Evolutionary conservation across 2,113 vertebrate genomes (phyloP).

Genomic region (Petrocephalus zakoni): DNA sequence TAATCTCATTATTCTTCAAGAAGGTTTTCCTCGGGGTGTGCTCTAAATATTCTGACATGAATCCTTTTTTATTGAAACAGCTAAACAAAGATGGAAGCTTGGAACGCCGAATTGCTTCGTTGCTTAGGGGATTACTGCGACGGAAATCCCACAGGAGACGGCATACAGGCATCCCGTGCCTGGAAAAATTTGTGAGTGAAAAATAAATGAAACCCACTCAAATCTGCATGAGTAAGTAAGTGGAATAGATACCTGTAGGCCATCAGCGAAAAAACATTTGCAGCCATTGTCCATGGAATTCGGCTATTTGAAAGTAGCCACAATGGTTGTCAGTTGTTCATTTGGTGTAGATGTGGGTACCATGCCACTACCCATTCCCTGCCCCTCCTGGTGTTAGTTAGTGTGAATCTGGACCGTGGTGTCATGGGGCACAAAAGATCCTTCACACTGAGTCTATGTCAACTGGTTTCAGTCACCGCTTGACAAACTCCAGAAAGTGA

Average conservation of each 20-base stretch:
- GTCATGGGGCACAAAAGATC: neutral
- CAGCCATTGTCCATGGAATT: neutral
- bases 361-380: neutral
- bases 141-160: neutral
- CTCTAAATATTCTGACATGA: neutral
- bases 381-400: neutral
- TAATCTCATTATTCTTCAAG: neutral
- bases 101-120: neutral
- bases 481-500: neutral
- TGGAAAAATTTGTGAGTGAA: neutral
- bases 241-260: conserved; percentile 14
- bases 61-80: conserved; percentile 6
- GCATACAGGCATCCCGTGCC: neutral
- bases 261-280: neutral
- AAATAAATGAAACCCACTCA: neutral
- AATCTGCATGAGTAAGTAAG: conserved; percentile 12
- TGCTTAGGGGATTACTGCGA: neutral
- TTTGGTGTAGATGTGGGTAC: neutral
- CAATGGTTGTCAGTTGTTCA: neutral
- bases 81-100: neutral
- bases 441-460: neutral
- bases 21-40: neutral
- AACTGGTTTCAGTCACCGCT: neutral
- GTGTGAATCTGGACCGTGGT: neutral
- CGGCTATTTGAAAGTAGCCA: neutral